A percentile compares a stretch with the other conserved stretches of the same genome.
Conservation (phyloP, 2,888 invertebrate species). For the Lepas anatifera region DNA sequence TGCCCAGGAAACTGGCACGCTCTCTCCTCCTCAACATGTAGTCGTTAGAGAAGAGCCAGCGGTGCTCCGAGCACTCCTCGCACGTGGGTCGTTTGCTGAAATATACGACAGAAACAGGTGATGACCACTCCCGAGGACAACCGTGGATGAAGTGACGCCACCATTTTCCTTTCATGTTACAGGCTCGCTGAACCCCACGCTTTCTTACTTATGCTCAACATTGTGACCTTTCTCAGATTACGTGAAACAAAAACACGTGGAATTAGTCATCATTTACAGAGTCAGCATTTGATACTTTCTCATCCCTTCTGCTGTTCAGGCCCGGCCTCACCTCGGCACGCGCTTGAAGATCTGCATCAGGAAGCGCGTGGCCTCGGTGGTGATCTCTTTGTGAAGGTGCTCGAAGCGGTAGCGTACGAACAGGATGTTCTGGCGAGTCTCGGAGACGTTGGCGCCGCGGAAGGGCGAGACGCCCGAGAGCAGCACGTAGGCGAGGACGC, state of each 20-base stretch:
- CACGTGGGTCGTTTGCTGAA: constrained; percentile 85
- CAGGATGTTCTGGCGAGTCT: constrained; percentile 81
- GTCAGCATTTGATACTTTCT: no score
- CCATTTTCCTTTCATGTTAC: no score
- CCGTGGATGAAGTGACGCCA: no score
- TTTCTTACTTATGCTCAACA: no score
- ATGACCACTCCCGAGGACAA: no score
- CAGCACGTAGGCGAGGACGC: constrained; percentile 79
- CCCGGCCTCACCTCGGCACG: constrained; percentile 60
- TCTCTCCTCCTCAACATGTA: constrained; percentile 88
- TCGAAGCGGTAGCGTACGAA: constrained; percentile 89
- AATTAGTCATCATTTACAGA: no score
- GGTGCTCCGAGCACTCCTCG: constrained; percentile 90
- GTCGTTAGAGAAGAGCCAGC: constrained; percentile 87
- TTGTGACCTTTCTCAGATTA: no score
- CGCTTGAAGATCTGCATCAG: constrained; percentile 91
- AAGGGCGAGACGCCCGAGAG: constrained; percentile 88
- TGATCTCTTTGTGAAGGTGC: constrained; percentile 83
- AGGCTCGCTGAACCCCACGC: no score
- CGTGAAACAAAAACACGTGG: no score
- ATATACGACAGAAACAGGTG: no score
- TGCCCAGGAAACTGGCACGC: constrained; percentile 70
- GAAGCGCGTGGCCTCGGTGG: constrained; percentile 84
- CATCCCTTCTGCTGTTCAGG: background rate
- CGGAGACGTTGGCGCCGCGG: constrained; percentile 57